Base-by-base conservation (phyloP, 2,113 vertebrate species). In the Glaucomys volans region DNA sequence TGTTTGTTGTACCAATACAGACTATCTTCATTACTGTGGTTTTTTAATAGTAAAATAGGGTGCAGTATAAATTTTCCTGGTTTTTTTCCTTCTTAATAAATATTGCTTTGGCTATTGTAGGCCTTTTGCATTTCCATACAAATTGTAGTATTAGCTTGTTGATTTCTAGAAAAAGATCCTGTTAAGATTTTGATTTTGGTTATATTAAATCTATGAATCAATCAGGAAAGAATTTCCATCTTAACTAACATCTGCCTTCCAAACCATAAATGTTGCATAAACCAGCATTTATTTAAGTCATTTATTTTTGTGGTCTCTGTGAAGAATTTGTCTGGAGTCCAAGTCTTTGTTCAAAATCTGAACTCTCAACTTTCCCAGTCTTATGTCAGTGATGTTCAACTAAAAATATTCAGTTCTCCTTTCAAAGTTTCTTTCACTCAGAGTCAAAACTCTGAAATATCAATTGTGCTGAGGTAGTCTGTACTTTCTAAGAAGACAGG, bases 171-270 rank as follows among this genome's bases (percentile, higher is more conserved):
- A 74, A 82, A 94, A 44, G 2, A 22, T 89, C 54, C 50, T 96
- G 44, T 22, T 87, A 83, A 10, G 28, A 87, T 79, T 91, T 91
- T 59, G 7, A 75, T 94, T 90, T 87, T 30, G 13, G 74, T 95
- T 90, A 47, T 84, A 79, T 42, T 72, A 59, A 54, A 75, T 47
- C 16, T 64, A 40, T 44, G 13, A 52, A 52, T 75, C 17, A 95
- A 26, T 74, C 37, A 88, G 37, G 0, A n/a, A 30, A 87, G 67
- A 9, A 3, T 62, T 81, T 57, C 32, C 20, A 59, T 66, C 35
- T 93, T 91, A 57, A n/a, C 6, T 62, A 18, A 52, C 50, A 30
- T 74, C 52, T 37, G 12, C 66, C 57, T 80, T 95, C n/a, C 47
- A 84, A 57, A 44, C 37, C 50, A 72, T 47, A 82, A 66, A 44